Evolutionary conservation across 2,797 vertebrate species (phyloP), one percentile per base, ranked within the genome.

Genomic region (Pteropus rufus): DNA sequence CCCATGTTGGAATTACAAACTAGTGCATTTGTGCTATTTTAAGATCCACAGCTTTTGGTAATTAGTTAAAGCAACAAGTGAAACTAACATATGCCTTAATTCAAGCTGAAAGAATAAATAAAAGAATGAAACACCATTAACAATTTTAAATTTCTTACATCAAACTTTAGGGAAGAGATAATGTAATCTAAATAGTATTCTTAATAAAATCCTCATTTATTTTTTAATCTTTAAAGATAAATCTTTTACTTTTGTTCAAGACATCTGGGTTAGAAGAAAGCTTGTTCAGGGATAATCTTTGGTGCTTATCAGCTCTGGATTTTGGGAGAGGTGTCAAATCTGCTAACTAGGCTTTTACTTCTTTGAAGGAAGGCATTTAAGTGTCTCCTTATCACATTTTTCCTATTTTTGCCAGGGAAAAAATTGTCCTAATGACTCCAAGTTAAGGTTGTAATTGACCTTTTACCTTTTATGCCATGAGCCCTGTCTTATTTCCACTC

Each of bases 371-470:
- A 90, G 2, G 2, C 34, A 26, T 91, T 67, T 73, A 76, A 84
- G 16, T 67, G 10, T 7, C 73, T 96, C 34, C 8, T 39, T 88
- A 23, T 2, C 26, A 54, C 34, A 75, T 34, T 52, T 81, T 4
- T 24, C 70, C 44, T 77, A 52, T 39, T 18, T 90, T n/a, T 72
- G 62, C 36, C 77, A 70, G 21, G 26, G 52, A 77, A 91, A 24
- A 67, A 82, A 96, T 76, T 75, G 62, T 39, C 62, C 90, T 93
- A 81, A 95, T 96, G 83, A 92, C 62, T 92, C 36, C n/a, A 92
- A 54, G 64, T 79, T 67, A 80, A 79, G 14, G 18, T 34, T 65
- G 19, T 79, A 87, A 76, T 83, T 93, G 69, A 39, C 24, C 29
- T 82, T 90, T 31, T 77, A 19, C 24, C 88, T 82, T 52, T 62